Base-by-base conservation (phyloP, 1,140 invertebrate genomes). In the Diploscapter pachys region DNA sequence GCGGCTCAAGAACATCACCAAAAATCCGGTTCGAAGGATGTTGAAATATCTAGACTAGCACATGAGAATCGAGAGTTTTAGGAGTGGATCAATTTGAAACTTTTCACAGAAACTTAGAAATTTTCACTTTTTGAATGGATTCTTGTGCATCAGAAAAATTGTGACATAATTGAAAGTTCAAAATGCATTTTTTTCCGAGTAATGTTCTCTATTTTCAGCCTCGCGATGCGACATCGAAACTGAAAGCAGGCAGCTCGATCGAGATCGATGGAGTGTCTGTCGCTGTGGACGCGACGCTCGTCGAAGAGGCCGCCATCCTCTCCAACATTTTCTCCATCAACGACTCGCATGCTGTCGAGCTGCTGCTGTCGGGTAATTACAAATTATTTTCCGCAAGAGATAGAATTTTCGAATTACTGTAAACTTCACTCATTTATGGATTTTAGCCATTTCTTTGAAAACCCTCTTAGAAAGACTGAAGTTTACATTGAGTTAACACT, bases 261-360 rank as follows among this genome's bases (percentile, higher is more conserved):
- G 56, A 70, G 3, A 61, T 70, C 5, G 68, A 52, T n/a, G 73
- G 66, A 4, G 51, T 68, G 9, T 61, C 68, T 52, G 11, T 69
- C 3, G 5, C 65, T 0, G 31, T 75, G 4, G 48, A 62, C 48
- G 51, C 61, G 52, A 51, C 52, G 50, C n/a, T 75, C 13, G 50
- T 55, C 11, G 56, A 49, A 0, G 73, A 75, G 64, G 57, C 73
- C 6, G 13, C 49, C 3, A 75, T 75, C 13, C 8, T 75, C 5
- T 68, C 64, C 4, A 67, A 75, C 64, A 6, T 68, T 6, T 75
- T 75, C 11, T 31, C 68, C n/a, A 11, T 68, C n/a, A 75, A 67
- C 57, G 73, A 69, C 9, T 49, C 64, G 8, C 66, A 75, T n/a
- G 48, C 73, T 3, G 51, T 69, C 13, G 73, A 75, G n/a, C n/a